These are phyloP conservation scores for Nomada fabriciana DNA, from an alignment of 2,888 invertebrate genomes.

Conservation along the genomic window DNA sequence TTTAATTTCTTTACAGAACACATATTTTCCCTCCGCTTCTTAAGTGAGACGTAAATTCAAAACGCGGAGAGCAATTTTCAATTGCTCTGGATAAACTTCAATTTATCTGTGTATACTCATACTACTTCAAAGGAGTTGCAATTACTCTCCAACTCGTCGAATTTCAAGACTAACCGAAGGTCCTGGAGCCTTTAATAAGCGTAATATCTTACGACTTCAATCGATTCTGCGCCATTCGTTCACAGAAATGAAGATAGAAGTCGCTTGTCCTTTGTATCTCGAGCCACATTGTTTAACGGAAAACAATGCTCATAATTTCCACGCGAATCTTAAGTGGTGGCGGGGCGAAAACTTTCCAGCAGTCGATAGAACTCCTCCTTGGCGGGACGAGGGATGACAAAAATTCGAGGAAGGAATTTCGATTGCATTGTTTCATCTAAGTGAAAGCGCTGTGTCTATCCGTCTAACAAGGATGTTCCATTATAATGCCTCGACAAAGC, in stretches of 20 bases:
- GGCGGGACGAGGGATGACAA: background rate
- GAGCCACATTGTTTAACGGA: constrained; percentile 47
- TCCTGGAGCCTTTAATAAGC: constrained; percentile 35
- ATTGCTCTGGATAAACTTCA: constrained; percentile 7
- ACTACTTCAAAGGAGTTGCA: constrained; percentile 1
- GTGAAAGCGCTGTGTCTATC: constrained; percentile 40
- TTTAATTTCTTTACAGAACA: background rate
- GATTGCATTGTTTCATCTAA: constrained; percentile 55
- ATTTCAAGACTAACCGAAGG: constrained; percentile 1
- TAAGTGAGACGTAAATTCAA: background rate
- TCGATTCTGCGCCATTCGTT: constrained; percentile 5
- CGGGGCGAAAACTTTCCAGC: constrained; percentile 43
- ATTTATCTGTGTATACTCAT: background rate
- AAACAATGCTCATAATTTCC: constrained; percentile 58
- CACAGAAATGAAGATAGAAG: background rate
- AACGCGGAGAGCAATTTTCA: background rate
- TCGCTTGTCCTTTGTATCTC: constrained; percentile 23
- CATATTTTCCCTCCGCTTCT: background rate
- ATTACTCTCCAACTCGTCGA: constrained; percentile 7
- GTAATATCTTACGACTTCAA: constrained; percentile 25
- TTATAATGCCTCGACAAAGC: constrained; percentile 49
- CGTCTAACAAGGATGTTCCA: constrained; percentile 42
- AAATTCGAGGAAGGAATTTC: constrained; percentile 51
- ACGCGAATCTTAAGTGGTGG: constrained; percentile 44
- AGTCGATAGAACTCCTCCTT: constrained; percentile 19